phyloP scores from a whole-genome alignment of 2,888 invertebrate genomes.

The Polyommatus icarus region DNA sequence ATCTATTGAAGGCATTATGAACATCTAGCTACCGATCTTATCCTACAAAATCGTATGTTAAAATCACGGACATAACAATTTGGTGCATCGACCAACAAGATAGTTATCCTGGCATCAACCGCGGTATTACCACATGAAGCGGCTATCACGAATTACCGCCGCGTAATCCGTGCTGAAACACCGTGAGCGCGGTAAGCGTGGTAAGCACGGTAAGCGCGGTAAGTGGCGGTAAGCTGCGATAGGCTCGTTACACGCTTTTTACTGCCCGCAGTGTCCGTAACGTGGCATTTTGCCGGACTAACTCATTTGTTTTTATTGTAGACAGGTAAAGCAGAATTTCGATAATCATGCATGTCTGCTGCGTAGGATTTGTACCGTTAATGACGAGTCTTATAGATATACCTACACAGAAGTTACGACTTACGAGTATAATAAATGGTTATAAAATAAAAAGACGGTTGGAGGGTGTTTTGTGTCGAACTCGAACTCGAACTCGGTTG shows the following conservation, averaged over 20 bases:
- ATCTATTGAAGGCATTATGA: no score
- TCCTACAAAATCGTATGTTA: neutral
- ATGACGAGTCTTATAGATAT: no score
- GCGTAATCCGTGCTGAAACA: conserved; percentile 31
- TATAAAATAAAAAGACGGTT: no score
- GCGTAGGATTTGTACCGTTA: neutral
- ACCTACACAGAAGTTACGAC: no score
- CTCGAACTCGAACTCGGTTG: no score
- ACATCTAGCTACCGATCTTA: neutral
- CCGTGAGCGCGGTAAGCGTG: conserved; percentile 34
- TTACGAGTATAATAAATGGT: no score
- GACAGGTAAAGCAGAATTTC: neutral
- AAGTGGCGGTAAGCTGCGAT: conserved; percentile 34
- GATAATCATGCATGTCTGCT: neutral
- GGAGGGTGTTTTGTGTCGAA: no score
- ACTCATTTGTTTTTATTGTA: conserved; percentile 3
- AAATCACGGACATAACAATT: neutral
- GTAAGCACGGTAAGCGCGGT: conserved; percentile 35
- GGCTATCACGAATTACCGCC: conserved; percentile 28
- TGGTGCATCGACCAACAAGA: neutral
- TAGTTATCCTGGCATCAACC: conserved; percentile 12
- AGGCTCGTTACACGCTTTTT: conserved; percentile 35
- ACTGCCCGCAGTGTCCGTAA: conserved; percentile 31
- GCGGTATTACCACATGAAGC: conserved; percentile 7
- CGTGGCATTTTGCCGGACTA: neutral